Evolutionary conservation across 2,888 invertebrate genomes (phyloP).

Genomic region (Ecliptopera silaceata): DNA sequence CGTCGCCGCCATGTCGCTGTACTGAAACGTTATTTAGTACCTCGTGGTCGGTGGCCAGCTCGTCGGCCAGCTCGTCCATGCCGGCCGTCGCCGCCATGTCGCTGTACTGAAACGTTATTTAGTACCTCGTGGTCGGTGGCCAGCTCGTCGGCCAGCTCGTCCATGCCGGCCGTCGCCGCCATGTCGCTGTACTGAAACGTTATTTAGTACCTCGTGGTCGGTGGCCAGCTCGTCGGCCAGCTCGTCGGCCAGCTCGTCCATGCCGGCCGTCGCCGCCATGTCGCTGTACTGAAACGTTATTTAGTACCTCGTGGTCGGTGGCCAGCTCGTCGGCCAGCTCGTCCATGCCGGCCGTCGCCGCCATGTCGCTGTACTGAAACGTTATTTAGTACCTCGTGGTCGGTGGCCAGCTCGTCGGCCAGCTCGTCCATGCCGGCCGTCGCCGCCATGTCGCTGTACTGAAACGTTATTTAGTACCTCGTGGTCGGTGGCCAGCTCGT

Average conservation of each 20-base stretch:
- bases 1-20: conserved; percentile 46
- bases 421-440: conserved; percentile 41
- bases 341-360: conserved; percentile 40
- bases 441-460: conserved; percentile 50
- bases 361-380: conserved; percentile 50
- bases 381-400: too few relatives aligned
- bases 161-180: conserved; percentile 40
- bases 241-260: conserved; percentile 40
- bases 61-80: conserved; percentile 40
- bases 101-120: conserved; percentile 48
- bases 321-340: too few relatives aligned
- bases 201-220: too few relatives aligned
- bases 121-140: too few relatives aligned
- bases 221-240: conserved; percentile 40
- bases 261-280: conserved; percentile 45
- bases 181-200: conserved; percentile 51
- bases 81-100: conserved; percentile 44
- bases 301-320: too few relatives aligned
- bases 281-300: conserved; percentile 51
- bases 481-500: conserved; percentile 37
- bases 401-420: too few relatives aligned
- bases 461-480: too few relatives aligned
- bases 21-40: too few relatives aligned
- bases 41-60: too few relatives aligned
- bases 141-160: conserved; percentile 37